These are phyloP conservation scores for Esox masquinongy DNA, from an alignment of 2,797 vertebrate species.

Conservation along the genomic window DNA sequence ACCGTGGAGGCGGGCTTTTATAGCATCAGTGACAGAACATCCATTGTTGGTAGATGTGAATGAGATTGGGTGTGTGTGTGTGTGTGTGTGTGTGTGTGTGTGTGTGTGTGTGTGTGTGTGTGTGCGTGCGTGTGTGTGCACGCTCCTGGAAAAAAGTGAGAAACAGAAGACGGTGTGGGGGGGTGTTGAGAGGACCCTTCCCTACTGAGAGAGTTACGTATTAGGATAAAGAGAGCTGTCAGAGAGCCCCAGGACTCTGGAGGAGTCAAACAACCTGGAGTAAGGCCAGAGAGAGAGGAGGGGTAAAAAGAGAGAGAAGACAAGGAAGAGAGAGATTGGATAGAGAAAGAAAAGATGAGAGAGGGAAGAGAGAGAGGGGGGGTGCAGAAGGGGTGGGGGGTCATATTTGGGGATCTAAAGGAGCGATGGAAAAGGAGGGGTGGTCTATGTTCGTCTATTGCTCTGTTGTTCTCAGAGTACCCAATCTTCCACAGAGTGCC, in stretches of 20 bases:
- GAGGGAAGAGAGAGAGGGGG: too few species aligned
- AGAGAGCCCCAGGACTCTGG: neutral
- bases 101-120: neutral
- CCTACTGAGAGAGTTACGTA: neutral
- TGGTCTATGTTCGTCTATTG: neutral
- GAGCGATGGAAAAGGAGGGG: too few species aligned
- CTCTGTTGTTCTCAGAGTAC: neutral
- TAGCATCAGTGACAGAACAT: too few species aligned
- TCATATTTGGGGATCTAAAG: too few species aligned
- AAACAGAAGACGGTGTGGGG: neutral
- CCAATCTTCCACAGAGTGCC: neutral
- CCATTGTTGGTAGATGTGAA: too few species aligned
- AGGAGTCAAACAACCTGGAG: neutral
- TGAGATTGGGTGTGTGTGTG: too few species aligned
- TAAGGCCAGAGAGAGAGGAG: neutral
- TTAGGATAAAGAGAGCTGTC: neutral
- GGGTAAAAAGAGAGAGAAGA: neutral
- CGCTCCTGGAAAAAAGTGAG: too few species aligned
- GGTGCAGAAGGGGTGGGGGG: neutral
- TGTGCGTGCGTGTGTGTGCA: neutral
- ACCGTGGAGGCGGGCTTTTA: too few species aligned
- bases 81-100: neutral
- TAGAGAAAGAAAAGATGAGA: too few species aligned
- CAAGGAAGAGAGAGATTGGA: too few species aligned
- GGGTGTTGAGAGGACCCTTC: neutral